Evolutionary conservation across 2,797 vertebrate genomes (phyloP).

Genomic region (Myoxocephalus aenaeus): DNA sequence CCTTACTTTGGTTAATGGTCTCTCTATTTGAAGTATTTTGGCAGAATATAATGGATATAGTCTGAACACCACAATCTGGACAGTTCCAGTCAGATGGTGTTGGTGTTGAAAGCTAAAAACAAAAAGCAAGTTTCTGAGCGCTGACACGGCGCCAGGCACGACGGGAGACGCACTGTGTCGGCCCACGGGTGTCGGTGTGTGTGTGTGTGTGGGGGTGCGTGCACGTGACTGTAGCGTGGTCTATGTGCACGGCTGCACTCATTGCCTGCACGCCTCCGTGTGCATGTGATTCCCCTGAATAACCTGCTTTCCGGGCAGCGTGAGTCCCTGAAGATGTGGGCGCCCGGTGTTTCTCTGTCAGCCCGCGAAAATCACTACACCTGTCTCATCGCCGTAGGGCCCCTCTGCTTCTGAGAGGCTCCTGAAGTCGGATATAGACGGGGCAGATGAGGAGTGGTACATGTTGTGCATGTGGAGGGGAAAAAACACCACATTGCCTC

Average conservation of each 20-base stretch:
- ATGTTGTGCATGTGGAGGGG: slow-evolving; percentile 10
- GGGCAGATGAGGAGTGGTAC: background rate
- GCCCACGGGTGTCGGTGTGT: too few species aligned
- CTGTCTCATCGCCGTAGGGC: slow-evolving; percentile 1
- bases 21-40: background rate
- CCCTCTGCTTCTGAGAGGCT: slow-evolving; percentile 5
- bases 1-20: background rate
- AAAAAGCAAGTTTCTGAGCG: slow-evolving; percentile 23
- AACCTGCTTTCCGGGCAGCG: slow-evolving; percentile 49
- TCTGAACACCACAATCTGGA: slow-evolving; percentile 11
- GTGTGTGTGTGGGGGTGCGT: background rate
- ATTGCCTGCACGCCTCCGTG: slow-evolving; percentile 14
- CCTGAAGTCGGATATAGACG: slow-evolving; percentile 5
- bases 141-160: slow-evolving; percentile 7
- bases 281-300: slow-evolving; percentile 47
- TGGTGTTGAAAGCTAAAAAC: slow-evolving; percentile 35
- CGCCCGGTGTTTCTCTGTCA: slow-evolving; percentile 36
- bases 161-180: background rate
- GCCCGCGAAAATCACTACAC: slow-evolving; percentile 19
- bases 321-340: slow-evolving; percentile 50
- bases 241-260: background rate
- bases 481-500: background rate
- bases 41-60: background rate
- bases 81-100: slow-evolving; percentile 25
- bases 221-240: slow-evolving; percentile 22